phyloP scores from a whole-genome alignment of 2,888 invertebrate species.

The Hydrotaea diabolus region DNA sequence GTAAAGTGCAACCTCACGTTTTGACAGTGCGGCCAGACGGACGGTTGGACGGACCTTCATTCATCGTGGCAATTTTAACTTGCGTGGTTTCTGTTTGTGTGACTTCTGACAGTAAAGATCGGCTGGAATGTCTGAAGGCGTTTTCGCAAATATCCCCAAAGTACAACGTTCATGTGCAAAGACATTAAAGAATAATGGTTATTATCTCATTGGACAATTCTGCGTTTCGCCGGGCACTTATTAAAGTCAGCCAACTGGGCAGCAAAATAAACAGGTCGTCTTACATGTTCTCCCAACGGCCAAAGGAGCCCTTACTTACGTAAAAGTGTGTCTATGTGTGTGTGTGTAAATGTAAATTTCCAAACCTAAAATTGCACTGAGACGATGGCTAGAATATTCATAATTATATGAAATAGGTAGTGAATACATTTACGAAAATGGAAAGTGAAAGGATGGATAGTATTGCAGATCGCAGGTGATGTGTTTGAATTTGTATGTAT shows the following conservation, averaged over 20 bases:
- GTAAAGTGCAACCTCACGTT: not conserved
- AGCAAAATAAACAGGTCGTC: not conserved
- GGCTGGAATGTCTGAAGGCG: constrained; percentile 63
- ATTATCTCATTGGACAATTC: constrained; percentile 9
- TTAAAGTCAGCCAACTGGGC: constrained; percentile 9
- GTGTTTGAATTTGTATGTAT: not conserved
- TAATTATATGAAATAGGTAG: not conserved
- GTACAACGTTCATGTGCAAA: constrained; percentile 23
- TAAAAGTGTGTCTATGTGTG: too few relatives aligned
- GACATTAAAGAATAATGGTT: constrained; percentile 34
- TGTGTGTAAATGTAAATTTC: constrained; percentile 9
- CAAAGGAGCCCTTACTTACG: not conserved
- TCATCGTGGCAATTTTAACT: not conserved
- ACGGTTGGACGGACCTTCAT: not conserved
- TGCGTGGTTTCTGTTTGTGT: constrained; percentile 24
- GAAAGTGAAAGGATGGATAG: constrained; percentile 26
- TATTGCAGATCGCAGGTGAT: constrained; percentile 8
- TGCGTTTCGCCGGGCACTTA: not conserved
- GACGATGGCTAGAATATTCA: not conserved
- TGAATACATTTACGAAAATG: constrained; percentile 3
- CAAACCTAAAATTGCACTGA: constrained; percentile 14
- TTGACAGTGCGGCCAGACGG: too few relatives aligned
- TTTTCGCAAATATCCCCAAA: constrained; percentile 67
- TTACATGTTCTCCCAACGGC: not conserved
- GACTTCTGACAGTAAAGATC: constrained; percentile 57